These are phyloP conservation scores for Cryptoblepharus egeriae DNA, from an alignment of 2,797 vertebrate genomes.

Conservation along the genomic window DNA sequence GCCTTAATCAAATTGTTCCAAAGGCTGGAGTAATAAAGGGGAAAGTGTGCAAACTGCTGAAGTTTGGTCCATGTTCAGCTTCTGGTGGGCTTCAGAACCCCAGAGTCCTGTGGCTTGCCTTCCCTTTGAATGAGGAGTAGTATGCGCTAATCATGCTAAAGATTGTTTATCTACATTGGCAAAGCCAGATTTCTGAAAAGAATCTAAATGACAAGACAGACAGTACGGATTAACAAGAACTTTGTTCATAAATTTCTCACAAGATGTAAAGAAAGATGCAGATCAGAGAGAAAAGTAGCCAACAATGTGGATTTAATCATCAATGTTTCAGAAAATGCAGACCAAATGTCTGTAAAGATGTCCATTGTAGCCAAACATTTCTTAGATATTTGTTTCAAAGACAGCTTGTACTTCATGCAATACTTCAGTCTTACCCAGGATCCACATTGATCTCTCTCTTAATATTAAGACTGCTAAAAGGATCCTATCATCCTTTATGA, in stretches of 20 bases:
- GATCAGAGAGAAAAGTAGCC: conserved; percentile 69
- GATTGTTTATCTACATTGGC: conserved; percentile 26
- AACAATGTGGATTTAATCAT: conserved; percentile 76
- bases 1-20: conserved; percentile 30
- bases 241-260: conserved; percentile 75
- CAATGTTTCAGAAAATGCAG: conserved; percentile 73
- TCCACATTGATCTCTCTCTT: conserved; percentile 63
- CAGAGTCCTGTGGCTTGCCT: background rate
- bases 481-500: conserved; percentile 41
- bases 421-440: conserved; percentile 67
- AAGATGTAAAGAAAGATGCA: conserved; percentile 74
- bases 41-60: background rate
- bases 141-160: conserved; percentile 26
- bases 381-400: conserved; percentile 78
- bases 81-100: conserved; percentile 2
- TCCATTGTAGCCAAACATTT: conserved; percentile 74
- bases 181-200: conserved; percentile 58
- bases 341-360: conserved; percentile 78
- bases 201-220: conserved; percentile 71
- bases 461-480: conserved; percentile 32
- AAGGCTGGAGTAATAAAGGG: background rate
- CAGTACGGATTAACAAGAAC: conserved; percentile 72
- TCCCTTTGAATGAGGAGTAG: background rate
- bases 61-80: background rate
- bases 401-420: conserved; percentile 53